phyloP scores from a whole-genome alignment of 2,113 vertebrate species.

The Bettongia penicillata region DNA sequence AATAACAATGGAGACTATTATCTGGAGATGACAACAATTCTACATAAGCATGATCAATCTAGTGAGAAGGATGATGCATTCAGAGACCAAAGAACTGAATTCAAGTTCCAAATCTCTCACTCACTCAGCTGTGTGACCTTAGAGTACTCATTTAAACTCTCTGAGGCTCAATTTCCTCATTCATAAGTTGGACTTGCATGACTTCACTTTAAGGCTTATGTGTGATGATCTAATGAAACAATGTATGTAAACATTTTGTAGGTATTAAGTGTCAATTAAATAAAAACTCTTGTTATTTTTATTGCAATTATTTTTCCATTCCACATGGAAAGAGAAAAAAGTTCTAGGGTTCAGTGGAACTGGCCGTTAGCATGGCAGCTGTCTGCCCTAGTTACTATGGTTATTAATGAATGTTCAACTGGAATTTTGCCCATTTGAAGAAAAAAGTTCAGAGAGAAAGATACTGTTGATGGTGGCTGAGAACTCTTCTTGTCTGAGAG shows the following conservation, averaged over 20 bases:
- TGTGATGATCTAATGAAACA: neutral
- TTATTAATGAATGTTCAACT: neutral
- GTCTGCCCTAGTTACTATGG: neutral
- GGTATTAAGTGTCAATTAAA: neutral
- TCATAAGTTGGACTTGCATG: neutral
- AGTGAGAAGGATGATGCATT: neutral
- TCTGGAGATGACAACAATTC: neutral
- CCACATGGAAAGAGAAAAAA: neutral
- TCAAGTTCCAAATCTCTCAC: neutral
- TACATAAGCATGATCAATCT: neutral
- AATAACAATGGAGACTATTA: too few relatives aligned
- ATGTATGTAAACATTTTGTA: neutral
- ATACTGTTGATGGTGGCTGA: neutral
- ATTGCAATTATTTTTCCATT: neutral
- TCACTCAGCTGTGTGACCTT: neutral
- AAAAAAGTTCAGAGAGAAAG: neutral
- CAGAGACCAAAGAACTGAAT: neutral
- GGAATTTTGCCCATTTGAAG: neutral
- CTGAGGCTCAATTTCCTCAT: neutral
- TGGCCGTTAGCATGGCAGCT: neutral
- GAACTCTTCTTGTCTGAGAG: neutral
- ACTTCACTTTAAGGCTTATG: neutral
- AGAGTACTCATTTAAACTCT: neutral
- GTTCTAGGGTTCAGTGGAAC: neutral
- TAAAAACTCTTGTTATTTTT: neutral